Evolutionary conservation across 1,140 invertebrate species (phyloP).

Genomic region (Amyelois transitella): DNA sequence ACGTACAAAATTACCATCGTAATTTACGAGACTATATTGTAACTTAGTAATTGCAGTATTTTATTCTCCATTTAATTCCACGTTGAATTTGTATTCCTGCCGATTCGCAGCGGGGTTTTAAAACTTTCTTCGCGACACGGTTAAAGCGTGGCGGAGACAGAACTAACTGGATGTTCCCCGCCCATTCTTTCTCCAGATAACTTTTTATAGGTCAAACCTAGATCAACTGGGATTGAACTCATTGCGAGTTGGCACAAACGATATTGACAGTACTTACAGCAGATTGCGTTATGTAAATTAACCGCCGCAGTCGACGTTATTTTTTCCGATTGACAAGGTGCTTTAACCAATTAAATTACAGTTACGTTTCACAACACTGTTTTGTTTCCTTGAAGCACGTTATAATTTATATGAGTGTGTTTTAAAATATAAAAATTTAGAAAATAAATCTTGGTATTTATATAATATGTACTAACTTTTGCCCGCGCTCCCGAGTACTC

Average conservation of each 20-base stretch:
- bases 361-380: too few relatives aligned
- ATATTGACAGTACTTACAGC: constrained; percentile 23
- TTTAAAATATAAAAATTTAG: too few relatives aligned
- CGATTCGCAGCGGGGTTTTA: constrained; percentile 43
- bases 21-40: constrained; percentile 15
- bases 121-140: constrained; percentile 51
- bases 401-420: too few relatives aligned
- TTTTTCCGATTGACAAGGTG: not conserved
- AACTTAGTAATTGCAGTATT: constrained; percentile 11
- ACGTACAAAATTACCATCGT: constrained; percentile 11
- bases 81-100: constrained; percentile 54
- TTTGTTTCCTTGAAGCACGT: too few relatives aligned
- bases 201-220: constrained; percentile 67
- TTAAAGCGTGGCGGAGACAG: constrained; percentile 49
- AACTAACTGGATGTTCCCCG: constrained; percentile 56
- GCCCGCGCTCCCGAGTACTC: too few relatives aligned
- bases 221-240: constrained; percentile 55
- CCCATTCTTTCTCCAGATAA: constrained; percentile 54
- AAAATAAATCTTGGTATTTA: too few relatives aligned
- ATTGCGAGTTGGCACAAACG: constrained; percentile 27
- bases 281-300: constrained; percentile 22
- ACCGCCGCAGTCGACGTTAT: not conserved
- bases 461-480: too few relatives aligned
- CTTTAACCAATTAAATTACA: too few relatives aligned
- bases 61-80: constrained; percentile 29